phyloP scores from a whole-genome alignment of 2,113 vertebrate genomes.

The Stictonetta naevosa region DNA sequence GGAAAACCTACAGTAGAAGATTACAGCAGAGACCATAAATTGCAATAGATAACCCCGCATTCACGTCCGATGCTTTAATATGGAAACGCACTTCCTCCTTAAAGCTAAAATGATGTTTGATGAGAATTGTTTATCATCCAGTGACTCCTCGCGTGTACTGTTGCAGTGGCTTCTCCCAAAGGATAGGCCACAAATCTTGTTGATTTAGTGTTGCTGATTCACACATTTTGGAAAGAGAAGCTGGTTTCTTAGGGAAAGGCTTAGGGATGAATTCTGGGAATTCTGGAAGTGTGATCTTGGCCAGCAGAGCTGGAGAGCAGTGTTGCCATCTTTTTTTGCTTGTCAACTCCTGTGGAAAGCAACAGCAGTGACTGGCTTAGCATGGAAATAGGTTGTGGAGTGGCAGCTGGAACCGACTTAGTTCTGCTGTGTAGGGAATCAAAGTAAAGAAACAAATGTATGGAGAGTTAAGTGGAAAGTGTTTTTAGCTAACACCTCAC shows the following conservation, averaged over 20 bases:
- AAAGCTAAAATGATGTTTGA: neutral
- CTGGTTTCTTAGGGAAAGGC: neutral
- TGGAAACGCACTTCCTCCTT: neutral
- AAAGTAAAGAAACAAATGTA: neutral
- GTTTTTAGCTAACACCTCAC: neutral
- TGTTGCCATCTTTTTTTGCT: neutral
- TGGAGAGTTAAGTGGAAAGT: neutral
- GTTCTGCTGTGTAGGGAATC: neutral
- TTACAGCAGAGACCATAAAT: neutral
- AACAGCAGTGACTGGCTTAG: neutral
- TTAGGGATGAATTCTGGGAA: neutral
- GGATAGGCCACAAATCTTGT: neutral
- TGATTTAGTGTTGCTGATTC: neutral
- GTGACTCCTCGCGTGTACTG: neutral
- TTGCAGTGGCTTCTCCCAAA: neutral
- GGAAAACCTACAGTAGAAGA: neutral
- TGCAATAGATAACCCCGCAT: neutral
- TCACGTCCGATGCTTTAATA: neutral
- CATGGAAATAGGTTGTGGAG: neutral
- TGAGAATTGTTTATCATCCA: neutral
- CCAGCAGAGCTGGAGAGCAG: neutral
- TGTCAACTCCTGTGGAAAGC: neutral
- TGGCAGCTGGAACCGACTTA: conserved; percentile 30
- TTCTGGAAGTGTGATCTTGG: neutral
- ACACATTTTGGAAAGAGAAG: neutral